Percentiles rank a stretch among this genome's conserved stretches.
These are phyloP conservation scores for Huso huso DNA, from an alignment of 2,797 vertebrate species.

Conservation along the genomic window DNA sequence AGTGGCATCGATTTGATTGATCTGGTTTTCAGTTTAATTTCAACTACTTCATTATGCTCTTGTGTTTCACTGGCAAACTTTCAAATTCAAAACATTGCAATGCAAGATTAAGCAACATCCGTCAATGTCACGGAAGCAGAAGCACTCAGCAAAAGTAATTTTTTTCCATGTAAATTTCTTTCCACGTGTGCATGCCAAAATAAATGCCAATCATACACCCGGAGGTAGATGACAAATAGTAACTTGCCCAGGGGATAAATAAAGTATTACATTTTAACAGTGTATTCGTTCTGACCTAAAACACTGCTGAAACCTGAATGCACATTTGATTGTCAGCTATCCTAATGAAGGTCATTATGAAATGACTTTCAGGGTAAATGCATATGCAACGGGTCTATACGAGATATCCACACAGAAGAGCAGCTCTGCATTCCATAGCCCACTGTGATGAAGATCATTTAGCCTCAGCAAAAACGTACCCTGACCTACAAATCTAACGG, in stretches of 20 bases:
- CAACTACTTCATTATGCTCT: too few relatives aligned
- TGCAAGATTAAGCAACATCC: too few relatives aligned
- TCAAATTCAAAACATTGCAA: too few relatives aligned
- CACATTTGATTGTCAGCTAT: constrained; percentile 12
- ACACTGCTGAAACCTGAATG: not conserved
- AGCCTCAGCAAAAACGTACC: not conserved
- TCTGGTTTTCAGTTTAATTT: too few relatives aligned
- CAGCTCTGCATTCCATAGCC: not conserved
- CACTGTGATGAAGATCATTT: not conserved
- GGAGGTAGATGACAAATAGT: not conserved
- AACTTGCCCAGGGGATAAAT: constrained; percentile 5
- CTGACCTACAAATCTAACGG: not conserved
- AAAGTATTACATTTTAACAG: constrained; percentile 3
- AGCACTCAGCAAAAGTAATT: too few relatives aligned
- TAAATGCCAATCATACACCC: not conserved
- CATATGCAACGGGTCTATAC: not conserved
- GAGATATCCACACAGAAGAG: not conserved
- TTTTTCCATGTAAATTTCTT: too few relatives aligned
- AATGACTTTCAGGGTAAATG: not conserved
- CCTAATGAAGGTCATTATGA: constrained; percentile 5
- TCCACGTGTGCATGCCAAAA: not conserved
- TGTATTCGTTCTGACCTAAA: not conserved
- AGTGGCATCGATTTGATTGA: too few relatives aligned
- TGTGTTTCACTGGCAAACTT: too few relatives aligned
- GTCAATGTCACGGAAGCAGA: too few relatives aligned